Percentiles rank a stretch among this genome's conserved stretches.
Conservation (phyloP, 35 echinoderm and acorn worm species). For the Ptychodera flava region DNA sequence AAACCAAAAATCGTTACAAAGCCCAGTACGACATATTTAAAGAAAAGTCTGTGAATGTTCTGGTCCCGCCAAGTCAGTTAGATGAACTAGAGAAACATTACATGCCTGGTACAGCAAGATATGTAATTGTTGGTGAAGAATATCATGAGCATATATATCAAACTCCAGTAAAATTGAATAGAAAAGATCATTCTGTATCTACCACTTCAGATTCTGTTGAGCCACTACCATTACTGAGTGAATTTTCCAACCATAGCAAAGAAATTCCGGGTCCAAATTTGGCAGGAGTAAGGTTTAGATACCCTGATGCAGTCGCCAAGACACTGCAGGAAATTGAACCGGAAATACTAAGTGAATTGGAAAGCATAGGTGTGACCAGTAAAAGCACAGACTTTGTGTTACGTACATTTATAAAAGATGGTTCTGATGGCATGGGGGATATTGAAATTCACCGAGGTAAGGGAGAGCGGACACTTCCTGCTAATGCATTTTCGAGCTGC, state of each 20-base stretch:
- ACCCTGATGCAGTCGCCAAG: conserved; percentile 33
- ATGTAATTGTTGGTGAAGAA: neutral
- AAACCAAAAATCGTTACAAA: conserved; percentile 12
- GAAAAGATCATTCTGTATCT: neutral
- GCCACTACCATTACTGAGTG: neutral
- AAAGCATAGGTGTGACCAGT: neutral
- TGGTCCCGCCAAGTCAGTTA: conserved; percentile 10
- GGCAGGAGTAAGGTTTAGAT: conserved; percentile 23
- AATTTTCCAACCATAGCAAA: neutral
- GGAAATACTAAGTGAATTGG: neutral
- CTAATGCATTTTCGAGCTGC: conserved; percentile 42
- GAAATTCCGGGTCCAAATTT: conserved; percentile 28
- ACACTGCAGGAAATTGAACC: conserved; percentile 38
- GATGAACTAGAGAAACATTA: conserved; percentile 9
- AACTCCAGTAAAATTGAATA: conserved; percentile 43
- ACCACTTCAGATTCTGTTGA: neutral
- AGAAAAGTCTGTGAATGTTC: neutral
- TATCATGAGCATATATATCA: conserved; percentile 12
- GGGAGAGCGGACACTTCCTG: conserved; percentile 18
- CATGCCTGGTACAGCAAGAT: conserved; percentile 35
- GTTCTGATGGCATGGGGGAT: conserved; percentile 47
- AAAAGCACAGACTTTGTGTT: no score
- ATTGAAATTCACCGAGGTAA: neutral
- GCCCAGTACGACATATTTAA: conserved; percentile 17
- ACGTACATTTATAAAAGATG: conserved; percentile 30